Evolutionary conservation across 2,113 vertebrate genomes (phyloP), one percentile per base, ranked within the genome.

Genomic region (Lontra canadensis): DNA sequence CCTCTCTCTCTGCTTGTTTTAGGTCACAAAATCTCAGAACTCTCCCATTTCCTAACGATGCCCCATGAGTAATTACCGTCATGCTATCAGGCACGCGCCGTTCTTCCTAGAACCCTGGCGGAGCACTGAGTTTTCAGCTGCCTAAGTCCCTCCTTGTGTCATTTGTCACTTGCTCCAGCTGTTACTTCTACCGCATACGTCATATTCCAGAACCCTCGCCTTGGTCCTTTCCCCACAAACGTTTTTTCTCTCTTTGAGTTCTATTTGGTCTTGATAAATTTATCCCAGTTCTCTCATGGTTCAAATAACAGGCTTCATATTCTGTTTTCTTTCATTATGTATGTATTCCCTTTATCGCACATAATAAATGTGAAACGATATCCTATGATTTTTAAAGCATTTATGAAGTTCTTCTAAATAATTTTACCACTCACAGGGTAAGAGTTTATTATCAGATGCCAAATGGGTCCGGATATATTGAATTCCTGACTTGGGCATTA

Each of bases 41-140:
- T 31, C 34, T 69, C 26, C 0, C n/a, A 15, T n/a, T 17, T 20
- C 1, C 8, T 23, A 31, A 39, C 14, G 29, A 67, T 36, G 18
- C 13, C 9, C 55, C 21, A 14, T 26, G 47, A 39, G 18, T 49
- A 14, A 42, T 17, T 26, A 13, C 8, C 4, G 1, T 44, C 29
- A 20, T 9, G 5, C 7, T n/a, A 3, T 29, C 6, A 10, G 6
- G 13, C 26, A 2, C 23, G 2, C 0, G 0, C 3, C 0, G 80
- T 61, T 82, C 6, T 25, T n/a, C 44, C 39, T 21, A 7, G 6
- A 31, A 47, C 44, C 65, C 21, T 1, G 1, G 39, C 1, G 29
- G 44, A 34, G 10, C 36, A 1, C 23, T 6, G 36, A 20, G 1
- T 55, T 69, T 65, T 65, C 57, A 57, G 61, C 3, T 23, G 17